Conservation (phyloP, 1,140 invertebrate species). For the Spodoptera frugiperda region DNA sequence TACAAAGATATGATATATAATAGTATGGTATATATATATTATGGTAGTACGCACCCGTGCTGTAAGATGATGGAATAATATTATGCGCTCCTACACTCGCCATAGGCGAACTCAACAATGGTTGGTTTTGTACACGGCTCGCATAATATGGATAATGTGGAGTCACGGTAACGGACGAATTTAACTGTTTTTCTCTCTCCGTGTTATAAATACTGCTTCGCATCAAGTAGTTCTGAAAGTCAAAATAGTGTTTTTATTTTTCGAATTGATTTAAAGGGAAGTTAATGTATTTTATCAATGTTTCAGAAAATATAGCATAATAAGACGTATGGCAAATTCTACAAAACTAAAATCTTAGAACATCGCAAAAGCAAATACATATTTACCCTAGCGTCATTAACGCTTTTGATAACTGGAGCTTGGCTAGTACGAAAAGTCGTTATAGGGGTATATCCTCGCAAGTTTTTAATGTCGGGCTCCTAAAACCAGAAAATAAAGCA, state of each 20-base stretch:
- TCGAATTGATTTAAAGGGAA: too few relatives aligned
- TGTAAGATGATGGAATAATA: conserved; percentile 53
- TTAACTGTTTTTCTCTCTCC: conserved; percentile 55
- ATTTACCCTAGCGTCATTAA: conserved; percentile 72
- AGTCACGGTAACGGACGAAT: conserved; percentile 61
- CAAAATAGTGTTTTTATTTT: neutral
- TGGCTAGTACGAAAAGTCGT: conserved; percentile 61
- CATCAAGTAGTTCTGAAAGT: conserved; percentile 71
- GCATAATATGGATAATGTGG: conserved; percentile 60
- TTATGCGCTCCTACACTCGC: conserved; percentile 43
- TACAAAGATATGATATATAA: too few relatives aligned
- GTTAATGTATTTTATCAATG: too few relatives aligned
- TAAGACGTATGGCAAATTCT: too few relatives aligned
- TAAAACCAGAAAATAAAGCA: conserved; percentile 45
- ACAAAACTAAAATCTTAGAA: too few relatives aligned
- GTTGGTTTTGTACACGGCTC: conserved; percentile 49
- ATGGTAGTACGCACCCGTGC: conserved; percentile 51
- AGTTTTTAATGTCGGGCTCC: conserved; percentile 57
- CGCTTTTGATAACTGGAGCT: conserved; percentile 66
- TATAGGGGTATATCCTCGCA: conserved; percentile 48
- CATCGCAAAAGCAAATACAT: too few relatives aligned
- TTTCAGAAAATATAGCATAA: too few relatives aligned
- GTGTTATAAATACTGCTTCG: conserved; percentile 57
- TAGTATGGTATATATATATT: too few relatives aligned
- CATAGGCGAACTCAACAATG: conserved; percentile 29